phyloP scores from a whole-genome alignment of 2,797 vertebrate species.

The Mus caroli region DNA sequence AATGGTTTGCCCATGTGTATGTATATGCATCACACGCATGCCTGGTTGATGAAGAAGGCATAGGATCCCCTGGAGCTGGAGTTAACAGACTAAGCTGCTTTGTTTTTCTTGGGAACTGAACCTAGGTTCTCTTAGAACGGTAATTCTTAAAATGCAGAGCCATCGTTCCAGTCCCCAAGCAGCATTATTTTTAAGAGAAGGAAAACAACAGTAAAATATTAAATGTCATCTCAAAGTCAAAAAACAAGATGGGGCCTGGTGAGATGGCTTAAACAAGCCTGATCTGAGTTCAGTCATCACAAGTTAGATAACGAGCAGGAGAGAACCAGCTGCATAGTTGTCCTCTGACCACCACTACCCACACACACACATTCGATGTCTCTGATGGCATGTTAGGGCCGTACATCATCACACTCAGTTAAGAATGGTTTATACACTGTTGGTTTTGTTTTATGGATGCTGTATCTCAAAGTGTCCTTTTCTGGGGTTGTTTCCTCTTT shows the following conservation, averaged over 20 bases:
- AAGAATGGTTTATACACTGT: conserved; percentile 3
- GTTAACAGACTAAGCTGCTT: neutral
- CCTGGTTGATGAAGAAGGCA: neutral
- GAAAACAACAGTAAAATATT: neutral
- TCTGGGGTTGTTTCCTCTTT: conserved; percentile 33
- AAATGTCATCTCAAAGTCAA: conserved; percentile 46
- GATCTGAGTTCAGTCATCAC: neutral
- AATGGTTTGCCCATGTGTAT: neutral
- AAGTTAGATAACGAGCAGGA: neutral
- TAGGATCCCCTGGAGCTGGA: neutral
- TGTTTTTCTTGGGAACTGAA: no score
- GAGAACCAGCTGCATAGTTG: neutral
- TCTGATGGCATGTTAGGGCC: neutral
- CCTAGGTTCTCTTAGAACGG: neutral
- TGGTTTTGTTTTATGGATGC: conserved; percentile 57
- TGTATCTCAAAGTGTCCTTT: neutral
- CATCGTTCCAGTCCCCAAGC: neutral
- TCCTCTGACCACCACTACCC: neutral
- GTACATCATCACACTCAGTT: conserved; percentile 32
- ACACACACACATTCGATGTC: neutral
- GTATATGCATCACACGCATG: no score
- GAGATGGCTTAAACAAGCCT: neutral
- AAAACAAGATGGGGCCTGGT: neutral
- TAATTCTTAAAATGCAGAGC: neutral
- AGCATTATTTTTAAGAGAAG: neutral